Conservation (phyloP, 2,797 vertebrate genomes). For the Rachycentron canadum region DNA sequence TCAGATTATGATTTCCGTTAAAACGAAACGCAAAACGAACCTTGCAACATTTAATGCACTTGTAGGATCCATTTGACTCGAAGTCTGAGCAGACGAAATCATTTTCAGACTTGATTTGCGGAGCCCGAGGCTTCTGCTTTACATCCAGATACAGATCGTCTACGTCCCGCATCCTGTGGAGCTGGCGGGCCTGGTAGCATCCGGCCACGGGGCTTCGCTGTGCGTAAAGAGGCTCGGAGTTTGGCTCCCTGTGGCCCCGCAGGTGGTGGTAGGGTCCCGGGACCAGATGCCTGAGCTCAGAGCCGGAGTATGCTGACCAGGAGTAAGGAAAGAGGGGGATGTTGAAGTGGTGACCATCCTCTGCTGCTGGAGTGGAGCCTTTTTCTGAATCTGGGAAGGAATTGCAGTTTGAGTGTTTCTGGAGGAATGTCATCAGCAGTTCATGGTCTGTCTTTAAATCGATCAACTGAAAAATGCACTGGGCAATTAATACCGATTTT, state of each 20-base stretch:
- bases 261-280: conserved; percentile 81
- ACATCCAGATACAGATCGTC: conserved; percentile 81
- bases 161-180: conserved; percentile 60
- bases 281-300: conserved; percentile 89
- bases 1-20: not conserved
- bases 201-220: conserved; percentile 54
- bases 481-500: not conserved
- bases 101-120: conserved; percentile 90
- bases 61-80: conserved; percentile 90
- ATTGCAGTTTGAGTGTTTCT: conserved; percentile 9
- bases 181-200: conserved; percentile 59
- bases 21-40: conserved; percentile 83
- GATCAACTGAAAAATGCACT: not conserved
- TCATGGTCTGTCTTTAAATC: not conserved
- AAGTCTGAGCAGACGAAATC: conserved; percentile 88
- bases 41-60: conserved; percentile 98
- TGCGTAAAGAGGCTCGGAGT: conserved; percentile 79
- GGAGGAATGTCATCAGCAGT: not conserved
- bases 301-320: conserved; percentile 89
- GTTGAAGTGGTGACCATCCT: conserved; percentile 87
- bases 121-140: conserved; percentile 77
- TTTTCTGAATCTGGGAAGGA: conserved; percentile 90
- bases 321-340: conserved; percentile 89
- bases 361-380: conserved; percentile 88
- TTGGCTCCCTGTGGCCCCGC: conserved; percentile 75